phyloP scores from a whole-genome alignment of 2,888 invertebrate genomes.

The Dynastes maya region DNA sequence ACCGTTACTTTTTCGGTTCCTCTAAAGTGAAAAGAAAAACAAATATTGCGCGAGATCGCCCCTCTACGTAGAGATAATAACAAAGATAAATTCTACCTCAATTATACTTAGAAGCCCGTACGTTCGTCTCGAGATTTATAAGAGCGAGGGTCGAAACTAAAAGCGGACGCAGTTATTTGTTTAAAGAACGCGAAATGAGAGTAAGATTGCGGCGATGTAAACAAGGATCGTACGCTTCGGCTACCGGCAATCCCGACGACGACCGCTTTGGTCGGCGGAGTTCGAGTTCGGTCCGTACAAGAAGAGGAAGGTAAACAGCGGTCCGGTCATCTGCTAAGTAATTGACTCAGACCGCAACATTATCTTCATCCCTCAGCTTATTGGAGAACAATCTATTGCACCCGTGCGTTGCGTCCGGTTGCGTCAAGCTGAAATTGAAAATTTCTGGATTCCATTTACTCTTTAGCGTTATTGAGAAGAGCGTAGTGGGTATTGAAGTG shows the following conservation, averaged over 20 bases:
- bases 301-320: constrained; percentile 67
- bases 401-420: neutral
- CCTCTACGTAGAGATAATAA: constrained; percentile 33
- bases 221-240: constrained; percentile 54
- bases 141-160: constrained; percentile 49
- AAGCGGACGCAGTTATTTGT: constrained; percentile 60
- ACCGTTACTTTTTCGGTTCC: constrained; percentile 23
- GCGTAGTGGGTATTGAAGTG: too few relatives aligned
- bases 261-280: neutral
- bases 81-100: constrained; percentile 53
- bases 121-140: constrained; percentile 58
- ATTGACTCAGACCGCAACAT: constrained; percentile 64
- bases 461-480: neutral
- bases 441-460: constrained; percentile 14
- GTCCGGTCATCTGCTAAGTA: constrained; percentile 69
- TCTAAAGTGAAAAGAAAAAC: constrained; percentile 41
- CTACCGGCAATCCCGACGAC: constrained; percentile 5
- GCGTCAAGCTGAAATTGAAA: constrained; percentile 22
- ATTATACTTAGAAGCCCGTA: constrained; percentile 53
- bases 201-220: constrained; percentile 64
- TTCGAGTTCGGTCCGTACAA: constrained; percentile 55
- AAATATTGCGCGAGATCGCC: constrained; percentile 29
- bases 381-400: constrained; percentile 37
- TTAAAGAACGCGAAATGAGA: constrained; percentile 64
- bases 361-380: constrained; percentile 48